Base-by-base conservation (phyloP, 2,888 invertebrate genomes). In the Sesia apiformis region DNA sequence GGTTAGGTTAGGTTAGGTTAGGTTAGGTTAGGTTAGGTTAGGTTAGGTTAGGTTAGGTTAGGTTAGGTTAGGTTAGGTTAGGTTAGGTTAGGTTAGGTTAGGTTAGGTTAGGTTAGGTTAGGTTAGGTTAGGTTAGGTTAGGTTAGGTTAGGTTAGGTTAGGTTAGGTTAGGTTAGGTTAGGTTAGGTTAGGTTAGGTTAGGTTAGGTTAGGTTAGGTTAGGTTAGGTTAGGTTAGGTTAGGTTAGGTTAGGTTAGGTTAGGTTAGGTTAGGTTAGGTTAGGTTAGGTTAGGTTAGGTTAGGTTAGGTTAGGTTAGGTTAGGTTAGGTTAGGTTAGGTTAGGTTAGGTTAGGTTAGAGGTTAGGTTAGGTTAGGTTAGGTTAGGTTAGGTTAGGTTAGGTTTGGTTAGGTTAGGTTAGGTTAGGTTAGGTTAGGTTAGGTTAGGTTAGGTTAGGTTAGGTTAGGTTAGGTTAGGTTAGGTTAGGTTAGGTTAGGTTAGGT, bases 91-190 rank as follows among this genome's bases (percentile, higher is more conserved):
- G 61, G 61, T 61, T 61, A 61, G 61, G 61, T 61, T 61, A 61
- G 61, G 61, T 61, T 59, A 59, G 61, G 59, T 59, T 61, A 61
- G 61, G 61, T 61, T 61, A 61, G 61, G 61, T 61, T 60, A 61
- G 61, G 61, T 61, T 61, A 61, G 61, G 61, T 61, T 61, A 62
- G 61, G 61, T 62, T 61, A 60, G 61, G 61, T 61, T 61, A 60
- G 61, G 61, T 61, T 61, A 60, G 61, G 59, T n/a, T 53, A 6
- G 23, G 40, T n/a, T 40, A 6, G n/a, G 41, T 40, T 40, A 41
- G 41, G 52, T 40, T 52, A n/a, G 23, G 52, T 5, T 41, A 6
- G 23, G 40, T n/a, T 40, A 6, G n/a, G 41, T 40, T 40, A 41
- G 41, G 52, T 40, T 52, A 38, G 38, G 51, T 8, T 41, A 8